Evolutionary conservation across 2,797 vertebrate genomes (phyloP), one percentile per base, ranked within the genome.

Genomic region (Staurois parvus): DNA sequence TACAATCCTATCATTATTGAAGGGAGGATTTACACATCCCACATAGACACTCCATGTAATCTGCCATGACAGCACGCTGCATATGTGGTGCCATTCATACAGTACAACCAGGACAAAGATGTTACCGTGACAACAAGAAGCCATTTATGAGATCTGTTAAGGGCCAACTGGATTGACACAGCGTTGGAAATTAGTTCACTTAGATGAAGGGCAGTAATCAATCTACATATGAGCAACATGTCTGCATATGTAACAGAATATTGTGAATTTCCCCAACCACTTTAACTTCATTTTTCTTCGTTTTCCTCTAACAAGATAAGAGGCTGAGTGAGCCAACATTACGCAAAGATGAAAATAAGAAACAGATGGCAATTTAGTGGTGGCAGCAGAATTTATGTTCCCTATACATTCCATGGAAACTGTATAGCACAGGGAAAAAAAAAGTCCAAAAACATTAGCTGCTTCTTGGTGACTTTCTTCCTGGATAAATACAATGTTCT

Each of bases 301-400:
- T 24, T 9, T 26, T 37, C 30, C 28, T 29, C 19, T 21, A 24
- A 24, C 52, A 59, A 69, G 26, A 70, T 70, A 70, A 37, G 34
- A 34, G 17, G 2, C 30, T 37, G n/a, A 34, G 32, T 21, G 34
- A 37, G 19, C 17, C 32, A 70, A 37, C 68, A 37, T 37, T 34
- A 34, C 19, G 11, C 68, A 34, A 24, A 3, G 37, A 1, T 4
- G 7, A 70, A 24, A 70, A 34, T 34, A 70, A 24, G 32, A 70
- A 70, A 26, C 68, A 70, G 68, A 70, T 70, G 68, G 68, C 34
- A n/a, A 70, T 12, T 70, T 70, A 70, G 30, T 19, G 19, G 68
- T 1, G 19, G 68, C 30, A 37, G 34, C 21, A 37, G 68, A 70
- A 70, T 34, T 10, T 24, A 70, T 37, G 30, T 70, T 70, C 21